Base-by-base conservation (phyloP, 1,140 invertebrate genomes). In the Drosophila saltans region DNA sequence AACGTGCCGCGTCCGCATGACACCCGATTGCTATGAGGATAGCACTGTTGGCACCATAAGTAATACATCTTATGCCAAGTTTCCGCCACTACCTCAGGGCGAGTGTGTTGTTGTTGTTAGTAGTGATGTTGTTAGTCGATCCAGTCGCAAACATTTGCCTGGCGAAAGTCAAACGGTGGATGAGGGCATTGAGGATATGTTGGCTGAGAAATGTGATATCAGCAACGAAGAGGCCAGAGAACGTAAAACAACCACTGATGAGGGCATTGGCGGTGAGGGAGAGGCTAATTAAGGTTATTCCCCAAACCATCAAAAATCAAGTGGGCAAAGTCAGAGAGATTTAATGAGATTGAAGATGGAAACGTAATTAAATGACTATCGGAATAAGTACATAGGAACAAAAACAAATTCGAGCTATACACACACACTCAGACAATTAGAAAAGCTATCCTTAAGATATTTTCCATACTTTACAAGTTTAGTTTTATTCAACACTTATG, bases 1-100 rank as follows among this genome's bases (percentile, higher is more conserved):
- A 91, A 96, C 95, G 71, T 95, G 96, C 45, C 94, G 96, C 63
- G 96, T 96, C 85, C 95, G 95, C 60, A 94, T 97, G 88, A 94
- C 94, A 79, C 96, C 96, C 55, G 84, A 82, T 52, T 84, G 84
- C 59, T 88, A 90, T 40, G 79, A 88, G 63, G 83, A 80, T 59
- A 85, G 83, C 69, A 88, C 83, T 4, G 83, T 89, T 62, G 83
- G 83, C 60, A 88, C 83, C 63, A 88, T 88, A n/a, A 64, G 58
- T 56, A 88, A 88, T 52, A 83, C 83, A 64, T 66, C 83, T 67
- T 88, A 89, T 57, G 84, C 69, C 77, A 89, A 88, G 70, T 88
- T 88, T 74, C 83, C 83, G 57, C 83, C 83, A 60, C 59, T 88
- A 76, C 83, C 83, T 71, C 83, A 88, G 73, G 80, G 65, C 52